phyloP scores from a whole-genome alignment of 2,113 vertebrate species.

The Himantopus leucocephalus region DNA sequence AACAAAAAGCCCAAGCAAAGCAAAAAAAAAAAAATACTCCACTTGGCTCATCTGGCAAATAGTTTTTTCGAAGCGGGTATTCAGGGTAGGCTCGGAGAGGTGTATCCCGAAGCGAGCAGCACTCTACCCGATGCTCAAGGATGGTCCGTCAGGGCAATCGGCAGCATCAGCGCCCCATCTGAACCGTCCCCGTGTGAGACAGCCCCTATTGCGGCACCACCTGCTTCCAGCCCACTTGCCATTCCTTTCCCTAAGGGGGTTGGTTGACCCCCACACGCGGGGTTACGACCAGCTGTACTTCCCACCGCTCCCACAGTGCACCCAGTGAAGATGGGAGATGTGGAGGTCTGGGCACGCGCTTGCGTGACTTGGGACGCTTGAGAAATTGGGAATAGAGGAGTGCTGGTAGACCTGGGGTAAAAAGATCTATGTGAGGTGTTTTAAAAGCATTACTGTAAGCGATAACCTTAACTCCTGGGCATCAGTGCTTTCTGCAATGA shows the following conservation, averaged over 20 bases:
- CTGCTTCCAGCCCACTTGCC: neutral
- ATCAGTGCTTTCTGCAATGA: neutral
- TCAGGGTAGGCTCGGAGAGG: neutral
- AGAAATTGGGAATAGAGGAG: fast-evolving
- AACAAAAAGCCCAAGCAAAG: neutral
- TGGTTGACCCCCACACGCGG: fast-evolving
- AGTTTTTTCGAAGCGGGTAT: neutral
- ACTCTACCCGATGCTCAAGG: fast-evolving
- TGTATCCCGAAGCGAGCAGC: neutral
- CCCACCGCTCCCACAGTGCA: fast-evolving
- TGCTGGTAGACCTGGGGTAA: neutral
- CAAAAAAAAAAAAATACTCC: neutral
- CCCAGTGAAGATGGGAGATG: neutral
- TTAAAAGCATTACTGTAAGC: neutral
- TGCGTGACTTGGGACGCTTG: neutral
- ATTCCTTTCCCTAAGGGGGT: too few species aligned
- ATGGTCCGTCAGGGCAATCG: neutral
- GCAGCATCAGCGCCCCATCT: neutral
- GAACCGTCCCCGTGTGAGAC: fast-evolving
- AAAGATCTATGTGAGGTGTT: neutral
- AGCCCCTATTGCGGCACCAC: neutral
- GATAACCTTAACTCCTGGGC: neutral
- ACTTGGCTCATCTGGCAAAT: neutral
- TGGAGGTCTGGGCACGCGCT: fast-evolving
- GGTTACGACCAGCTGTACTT: neutral